Conservation (phyloP, 2,113 vertebrate genomes). For the Scatophagus argus region DNA sequence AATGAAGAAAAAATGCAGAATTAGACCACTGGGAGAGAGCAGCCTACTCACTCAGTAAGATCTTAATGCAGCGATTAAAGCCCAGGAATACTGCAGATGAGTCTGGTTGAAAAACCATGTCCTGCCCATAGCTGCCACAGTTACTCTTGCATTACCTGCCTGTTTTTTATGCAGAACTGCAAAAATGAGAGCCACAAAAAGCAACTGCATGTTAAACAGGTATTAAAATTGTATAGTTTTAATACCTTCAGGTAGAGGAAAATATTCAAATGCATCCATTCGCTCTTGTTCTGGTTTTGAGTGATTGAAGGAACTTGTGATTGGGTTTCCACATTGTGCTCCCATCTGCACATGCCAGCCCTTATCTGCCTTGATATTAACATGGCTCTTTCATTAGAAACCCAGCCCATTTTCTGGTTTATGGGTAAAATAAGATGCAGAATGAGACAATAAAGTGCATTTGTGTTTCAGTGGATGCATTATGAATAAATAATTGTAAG, state of each 20-base stretch:
- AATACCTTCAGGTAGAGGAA: conserved; percentile 89
- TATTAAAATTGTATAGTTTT: conserved; percentile 91
- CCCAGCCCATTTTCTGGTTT: conserved; percentile 89
- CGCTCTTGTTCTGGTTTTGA: conserved; percentile 83
- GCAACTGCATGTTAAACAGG: conserved; percentile 89
- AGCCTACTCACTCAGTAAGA: conserved; percentile 48
- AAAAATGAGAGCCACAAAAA: conserved; percentile 85
- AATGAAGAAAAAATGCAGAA: conserved; percentile 35
- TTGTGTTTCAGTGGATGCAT: conserved; percentile 89
- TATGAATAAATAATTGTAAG: conserved; percentile 95
- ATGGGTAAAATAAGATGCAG: conserved; percentile 92
- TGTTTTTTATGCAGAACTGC: conserved; percentile 78
- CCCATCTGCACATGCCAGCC: conserved; percentile 87
- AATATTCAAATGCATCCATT: conserved; percentile 91
- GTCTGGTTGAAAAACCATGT: conserved; percentile 86
- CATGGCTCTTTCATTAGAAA: conserved; percentile 94
- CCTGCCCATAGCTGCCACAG: conserved; percentile 88
- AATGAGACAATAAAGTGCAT: conserved; percentile 95
- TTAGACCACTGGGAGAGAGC: conserved; percentile 27
- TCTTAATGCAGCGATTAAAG: conserved; percentile 68
- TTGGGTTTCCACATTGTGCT: conserved; percentile 93
- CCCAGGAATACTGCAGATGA: conserved; percentile 63
- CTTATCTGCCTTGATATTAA: conserved; percentile 94
- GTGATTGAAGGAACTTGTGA: conserved; percentile 98
- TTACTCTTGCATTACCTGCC: conserved; percentile 85